Percentiles rank a stretch among this genome's conserved stretches.
These are phyloP conservation scores for Conus ventricosus DNA, from an alignment of 1,140 invertebrate genomes.

Conservation along the genomic window DNA sequence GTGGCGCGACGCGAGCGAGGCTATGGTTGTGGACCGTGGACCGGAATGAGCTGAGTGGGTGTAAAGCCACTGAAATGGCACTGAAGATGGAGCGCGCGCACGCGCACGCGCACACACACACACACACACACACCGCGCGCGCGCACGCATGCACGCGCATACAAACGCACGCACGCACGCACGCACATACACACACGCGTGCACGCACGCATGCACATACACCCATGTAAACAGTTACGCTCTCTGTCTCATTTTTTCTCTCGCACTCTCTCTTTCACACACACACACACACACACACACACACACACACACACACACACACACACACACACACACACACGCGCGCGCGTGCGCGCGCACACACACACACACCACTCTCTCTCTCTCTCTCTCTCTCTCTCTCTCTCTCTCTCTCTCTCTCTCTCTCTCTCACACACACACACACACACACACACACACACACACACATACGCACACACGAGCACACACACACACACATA, in stretches of 20 bases:
- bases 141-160: not conserved
- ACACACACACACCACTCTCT: not conserved
- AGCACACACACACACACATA: not conserved
- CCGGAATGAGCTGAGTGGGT: too few relatives aligned
- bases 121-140: not conserved
- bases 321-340: slow-evolving; percentile 10
- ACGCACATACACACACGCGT: not conserved
- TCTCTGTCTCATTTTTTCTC: not conserved
- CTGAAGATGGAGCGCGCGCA: not conserved
- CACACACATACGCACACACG: not conserved
- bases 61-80: too few relatives aligned
- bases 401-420: not conserved
- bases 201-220: not conserved
- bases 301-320: slow-evolving; percentile 10
- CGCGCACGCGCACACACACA: not conserved
- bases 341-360: not conserved
- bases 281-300: slow-evolving; percentile 10
- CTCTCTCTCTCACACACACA: not conserved
- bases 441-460: not conserved
- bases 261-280: not conserved
- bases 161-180: not conserved
- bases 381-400: not conserved
- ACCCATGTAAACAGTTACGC: not conserved
- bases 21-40: too few relatives aligned
- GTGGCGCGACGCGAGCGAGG: too few relatives aligned